These are phyloP conservation scores for Acleris cristana DNA, from an alignment of 2,888 invertebrate genomes.

Conservation along the genomic window DNA sequence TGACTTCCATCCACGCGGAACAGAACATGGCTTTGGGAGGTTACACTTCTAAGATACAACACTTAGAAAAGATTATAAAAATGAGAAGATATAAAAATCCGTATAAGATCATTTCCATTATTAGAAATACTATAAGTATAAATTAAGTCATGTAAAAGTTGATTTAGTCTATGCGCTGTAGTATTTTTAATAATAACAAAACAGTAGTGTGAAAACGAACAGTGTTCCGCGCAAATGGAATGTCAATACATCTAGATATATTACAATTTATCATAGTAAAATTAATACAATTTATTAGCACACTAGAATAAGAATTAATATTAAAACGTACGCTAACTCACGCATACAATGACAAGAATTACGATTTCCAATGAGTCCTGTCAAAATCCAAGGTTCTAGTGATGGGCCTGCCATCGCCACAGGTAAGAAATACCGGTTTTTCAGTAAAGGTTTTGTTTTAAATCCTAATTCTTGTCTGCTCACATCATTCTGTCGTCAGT, in stretches of 20 bases:
- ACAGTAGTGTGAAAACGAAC: constrained; percentile 55
- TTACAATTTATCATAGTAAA: constrained; percentile 77
- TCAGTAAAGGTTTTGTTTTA: constrained; percentile 37
- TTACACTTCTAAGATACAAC: not conserved
- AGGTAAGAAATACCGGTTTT: constrained; percentile 28
- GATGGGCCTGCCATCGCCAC: constrained; percentile 50
- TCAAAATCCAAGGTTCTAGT: constrained; percentile 38
- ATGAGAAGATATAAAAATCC: not conserved
- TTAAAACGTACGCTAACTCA: constrained; percentile 65
- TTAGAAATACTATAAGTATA: not conserved
- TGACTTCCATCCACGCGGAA: constrained; percentile 77
- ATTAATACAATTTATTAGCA: constrained; percentile 82
- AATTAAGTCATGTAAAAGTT: not conserved
- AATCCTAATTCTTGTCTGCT: constrained; percentile 54
- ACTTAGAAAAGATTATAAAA: no score
- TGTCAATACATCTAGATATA: constrained; percentile 76
- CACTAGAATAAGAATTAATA: constrained; percentile 80
- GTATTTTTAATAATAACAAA: constrained; percentile 15
- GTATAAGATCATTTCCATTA: no score
- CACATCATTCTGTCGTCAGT: constrained; percentile 47
- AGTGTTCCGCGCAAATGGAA: constrained; percentile 80
- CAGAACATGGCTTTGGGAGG: constrained; percentile 64
- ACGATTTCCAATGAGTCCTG: constrained; percentile 55
- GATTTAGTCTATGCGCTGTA: not conserved
- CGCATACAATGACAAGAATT: constrained; percentile 62